Percentiles rank a stretch among this genome's conserved stretches.
Evolutionary conservation across 2,113 vertebrate genomes (phyloP).

Genomic region (Pampusana beccarii): DNA sequence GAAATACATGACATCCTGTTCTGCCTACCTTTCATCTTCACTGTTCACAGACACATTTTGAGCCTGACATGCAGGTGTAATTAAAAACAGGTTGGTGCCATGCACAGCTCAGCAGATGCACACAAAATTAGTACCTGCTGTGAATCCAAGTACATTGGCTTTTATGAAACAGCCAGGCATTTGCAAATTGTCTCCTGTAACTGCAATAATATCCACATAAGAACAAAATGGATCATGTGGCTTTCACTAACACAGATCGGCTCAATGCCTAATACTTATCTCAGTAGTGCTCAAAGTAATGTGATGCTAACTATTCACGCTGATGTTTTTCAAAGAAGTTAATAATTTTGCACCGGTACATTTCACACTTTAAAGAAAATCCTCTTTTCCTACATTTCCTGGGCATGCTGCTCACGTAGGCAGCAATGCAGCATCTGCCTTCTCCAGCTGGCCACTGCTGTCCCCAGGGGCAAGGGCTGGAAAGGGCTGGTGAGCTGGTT

Average conservation of each 20-base stretch:
- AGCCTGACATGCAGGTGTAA: slow-evolving; percentile 61
- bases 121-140: slow-evolving; percentile 53
- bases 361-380: not conserved
- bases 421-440: not conserved
- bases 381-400: not conserved
- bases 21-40: slow-evolving; percentile 53
- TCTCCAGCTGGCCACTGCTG: not conserved
- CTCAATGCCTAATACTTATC: not conserved
- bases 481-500: not conserved
- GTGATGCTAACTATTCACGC: not conserved
- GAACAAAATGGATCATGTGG: not conserved
- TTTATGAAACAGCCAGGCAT: slow-evolving; percentile 43
- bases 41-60: slow-evolving; percentile 32
- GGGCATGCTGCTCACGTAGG: not conserved
- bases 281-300: not conserved
- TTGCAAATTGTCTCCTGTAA: slow-evolving; percentile 39
- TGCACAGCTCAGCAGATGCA: slow-evolving; percentile 52
- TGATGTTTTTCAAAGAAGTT: not conserved
- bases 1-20: slow-evolving; percentile 59
- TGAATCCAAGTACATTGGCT: slow-evolving; percentile 19
- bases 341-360: not conserved
- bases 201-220: not conserved
- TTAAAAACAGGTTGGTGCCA: slow-evolving; percentile 59
- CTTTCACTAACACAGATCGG: not conserved
- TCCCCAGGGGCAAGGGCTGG: not conserved